These are phyloP conservation scores for Aix galericulata DNA, from an alignment of 2,113 vertebrate species.

Conservation along the genomic window DNA sequence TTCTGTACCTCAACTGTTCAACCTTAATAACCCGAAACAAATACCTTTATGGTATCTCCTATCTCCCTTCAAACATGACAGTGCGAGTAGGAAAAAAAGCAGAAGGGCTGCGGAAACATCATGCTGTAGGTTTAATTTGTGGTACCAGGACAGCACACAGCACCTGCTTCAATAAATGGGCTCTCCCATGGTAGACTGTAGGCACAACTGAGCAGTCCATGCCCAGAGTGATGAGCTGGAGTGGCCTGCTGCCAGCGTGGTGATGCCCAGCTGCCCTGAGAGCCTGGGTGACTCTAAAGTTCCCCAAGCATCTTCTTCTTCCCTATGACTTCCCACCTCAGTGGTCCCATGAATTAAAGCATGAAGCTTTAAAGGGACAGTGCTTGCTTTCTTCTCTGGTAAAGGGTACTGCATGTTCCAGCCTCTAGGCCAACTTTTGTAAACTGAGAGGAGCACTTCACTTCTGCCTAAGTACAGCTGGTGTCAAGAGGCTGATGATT, in stretches of 20 bases:
- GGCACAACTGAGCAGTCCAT: background rate
- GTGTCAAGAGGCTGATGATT: background rate
- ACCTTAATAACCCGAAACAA: background rate
- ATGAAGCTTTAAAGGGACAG: background rate
- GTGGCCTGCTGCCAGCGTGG: background rate
- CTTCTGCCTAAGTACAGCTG: background rate
- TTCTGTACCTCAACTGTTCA: background rate
- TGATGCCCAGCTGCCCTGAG: background rate
- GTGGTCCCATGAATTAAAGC: background rate
- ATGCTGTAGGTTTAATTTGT: background rate
- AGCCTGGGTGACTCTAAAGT: background rate
- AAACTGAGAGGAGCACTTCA: background rate
- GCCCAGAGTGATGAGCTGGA: background rate
- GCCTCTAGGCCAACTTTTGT: background rate
- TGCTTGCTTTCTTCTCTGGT: background rate
- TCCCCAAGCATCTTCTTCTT: background rate
- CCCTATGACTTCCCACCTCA: background rate
- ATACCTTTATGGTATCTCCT: too few relatives aligned
- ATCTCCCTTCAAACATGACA: background rate
- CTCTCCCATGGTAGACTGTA: background rate
- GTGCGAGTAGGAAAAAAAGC: background rate
- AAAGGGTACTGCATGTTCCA: background rate
- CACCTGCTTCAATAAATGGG: background rate
- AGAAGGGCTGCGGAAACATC: background rate
- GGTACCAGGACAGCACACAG: background rate